Percentiles rank a stretch among this genome's conserved stretches.
These are phyloP conservation scores for Riparia riparia DNA, from an alignment of 2,113 vertebrate genomes.

Conservation along the genomic window DNA sequence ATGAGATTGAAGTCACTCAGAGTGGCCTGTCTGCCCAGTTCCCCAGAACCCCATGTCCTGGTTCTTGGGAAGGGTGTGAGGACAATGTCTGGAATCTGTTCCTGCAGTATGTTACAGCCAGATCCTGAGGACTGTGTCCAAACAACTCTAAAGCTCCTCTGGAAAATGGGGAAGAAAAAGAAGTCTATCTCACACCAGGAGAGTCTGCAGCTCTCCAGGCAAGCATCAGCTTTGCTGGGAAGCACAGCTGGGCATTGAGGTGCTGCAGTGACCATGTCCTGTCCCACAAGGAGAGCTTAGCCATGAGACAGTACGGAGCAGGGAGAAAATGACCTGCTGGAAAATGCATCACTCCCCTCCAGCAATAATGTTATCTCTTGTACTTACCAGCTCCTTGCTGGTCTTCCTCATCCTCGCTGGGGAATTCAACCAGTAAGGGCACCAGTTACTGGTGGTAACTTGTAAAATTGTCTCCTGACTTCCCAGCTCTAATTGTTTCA, in stretches of 20 bases:
- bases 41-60: neutral
- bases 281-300: neutral
- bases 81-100: neutral
- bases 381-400: neutral
- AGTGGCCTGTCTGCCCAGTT: neutral
- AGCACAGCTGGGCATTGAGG: neutral
- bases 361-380: neutral
- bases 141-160: neutral
- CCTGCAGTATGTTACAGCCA: neutral
- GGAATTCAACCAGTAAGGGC: neutral
- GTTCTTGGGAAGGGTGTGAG: neutral
- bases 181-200: accelerated
- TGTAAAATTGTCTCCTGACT: neutral
- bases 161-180: neutral
- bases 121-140: accelerated
- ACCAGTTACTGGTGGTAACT: neutral
- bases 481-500: neutral
- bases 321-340: slow-evolving; percentile 4
- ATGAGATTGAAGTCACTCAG: neutral
- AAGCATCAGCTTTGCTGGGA: neutral
- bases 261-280: neutral
- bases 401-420: accelerated
- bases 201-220: neutral
- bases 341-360: neutral
- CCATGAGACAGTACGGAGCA: neutral